phyloP scores from a whole-genome alignment of 2,113 vertebrate genomes.

The Saguinus imperator region DNA sequence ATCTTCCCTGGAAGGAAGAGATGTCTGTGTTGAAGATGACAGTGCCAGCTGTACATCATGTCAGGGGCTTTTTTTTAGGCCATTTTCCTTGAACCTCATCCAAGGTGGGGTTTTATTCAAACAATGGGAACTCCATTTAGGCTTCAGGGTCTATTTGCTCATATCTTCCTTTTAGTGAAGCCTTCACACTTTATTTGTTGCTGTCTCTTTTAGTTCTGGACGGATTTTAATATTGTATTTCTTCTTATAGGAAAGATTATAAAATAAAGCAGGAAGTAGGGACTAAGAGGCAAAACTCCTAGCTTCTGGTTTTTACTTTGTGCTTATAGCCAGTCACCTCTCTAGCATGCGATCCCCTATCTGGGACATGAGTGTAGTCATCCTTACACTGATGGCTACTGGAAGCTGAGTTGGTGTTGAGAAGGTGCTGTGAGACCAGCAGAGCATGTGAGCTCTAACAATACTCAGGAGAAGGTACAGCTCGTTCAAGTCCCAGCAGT shows the following conservation, averaged over 20 bases:
- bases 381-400: background rate
- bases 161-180: conserved; percentile 40
- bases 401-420: background rate
- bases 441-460: background rate
- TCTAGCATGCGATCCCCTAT: background rate
- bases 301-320: background rate
- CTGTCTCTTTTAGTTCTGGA: background rate
- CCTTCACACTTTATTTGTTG: background rate
- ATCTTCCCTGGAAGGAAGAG: conserved; percentile 59
- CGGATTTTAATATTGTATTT: conserved; percentile 11
- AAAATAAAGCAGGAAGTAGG: background rate
- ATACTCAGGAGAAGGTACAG: background rate
- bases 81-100: conserved; percentile 56
- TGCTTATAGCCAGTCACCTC: background rate
- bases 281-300: fast-evolving
- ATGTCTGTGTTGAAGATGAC: background rate
- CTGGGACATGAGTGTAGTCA: background rate
- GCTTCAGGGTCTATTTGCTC: conserved; percentile 53
- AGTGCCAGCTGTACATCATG: background rate
- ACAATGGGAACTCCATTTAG: conserved; percentile 71
- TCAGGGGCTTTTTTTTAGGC: background rate
- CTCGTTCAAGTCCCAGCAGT: background rate
- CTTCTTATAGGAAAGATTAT: background rate
- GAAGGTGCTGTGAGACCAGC: background rate
- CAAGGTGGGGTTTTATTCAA: conserved; percentile 57